Percentiles rank a stretch among this genome's conserved stretches.
These are phyloP conservation scores for Salmo trutta DNA, from an alignment of 2,797 vertebrate species.

Conservation along the genomic window DNA sequence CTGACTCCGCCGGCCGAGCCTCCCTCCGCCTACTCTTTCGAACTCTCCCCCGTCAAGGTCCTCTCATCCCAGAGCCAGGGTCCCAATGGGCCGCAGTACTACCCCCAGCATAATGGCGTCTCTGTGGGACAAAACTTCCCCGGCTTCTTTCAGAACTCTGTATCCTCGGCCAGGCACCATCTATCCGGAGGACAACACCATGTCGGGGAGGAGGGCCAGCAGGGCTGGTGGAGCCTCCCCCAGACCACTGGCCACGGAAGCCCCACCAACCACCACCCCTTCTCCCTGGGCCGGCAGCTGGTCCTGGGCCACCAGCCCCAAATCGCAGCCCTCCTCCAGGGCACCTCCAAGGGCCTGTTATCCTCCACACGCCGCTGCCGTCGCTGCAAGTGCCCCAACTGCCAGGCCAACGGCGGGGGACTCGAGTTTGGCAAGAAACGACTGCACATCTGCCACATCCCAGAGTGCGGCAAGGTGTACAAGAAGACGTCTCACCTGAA, in stretches of 20 bases:
- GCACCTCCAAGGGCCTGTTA: slow-evolving; percentile 81
- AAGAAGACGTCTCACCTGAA: slow-evolving; percentile 88
- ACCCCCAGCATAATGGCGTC: slow-evolving; percentile 74
- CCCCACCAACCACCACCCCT: slow-evolving; percentile 69
- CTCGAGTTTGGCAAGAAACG: slow-evolving; percentile 84
- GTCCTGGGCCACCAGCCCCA: slow-evolving; percentile 85
- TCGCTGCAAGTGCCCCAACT: slow-evolving; percentile 87
- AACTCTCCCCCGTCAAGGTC: slow-evolving; percentile 85
- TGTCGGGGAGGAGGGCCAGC: slow-evolving; percentile 74
- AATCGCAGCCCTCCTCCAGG: slow-evolving; percentile 83
- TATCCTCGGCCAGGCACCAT: slow-evolving; percentile 72
- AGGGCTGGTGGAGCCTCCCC: slow-evolving; percentile 85
- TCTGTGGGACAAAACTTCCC: slow-evolving; percentile 80
- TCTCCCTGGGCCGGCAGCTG: slow-evolving; percentile 79
- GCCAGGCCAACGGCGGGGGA: slow-evolving; percentile 73
- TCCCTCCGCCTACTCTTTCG: slow-evolving; percentile 81
- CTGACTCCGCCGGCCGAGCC: slow-evolving; percentile 84
- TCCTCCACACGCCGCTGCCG: slow-evolving; percentile 83
- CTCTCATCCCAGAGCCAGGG: slow-evolving; percentile 71
- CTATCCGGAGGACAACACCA: slow-evolving; percentile 69
- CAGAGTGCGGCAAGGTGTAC: slow-evolving; percentile 87
- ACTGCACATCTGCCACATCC: slow-evolving; percentile 86
- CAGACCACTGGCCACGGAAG: slow-evolving; percentile 65
- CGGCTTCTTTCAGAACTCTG: slow-evolving; percentile 76
- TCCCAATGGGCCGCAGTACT: slow-evolving; percentile 67